A percentile compares a stretch with the other conserved stretches of the same genome.
phyloP scores from a whole-genome alignment of 2,888 invertebrate species.

The Acanthosepion lycidas region DNA sequence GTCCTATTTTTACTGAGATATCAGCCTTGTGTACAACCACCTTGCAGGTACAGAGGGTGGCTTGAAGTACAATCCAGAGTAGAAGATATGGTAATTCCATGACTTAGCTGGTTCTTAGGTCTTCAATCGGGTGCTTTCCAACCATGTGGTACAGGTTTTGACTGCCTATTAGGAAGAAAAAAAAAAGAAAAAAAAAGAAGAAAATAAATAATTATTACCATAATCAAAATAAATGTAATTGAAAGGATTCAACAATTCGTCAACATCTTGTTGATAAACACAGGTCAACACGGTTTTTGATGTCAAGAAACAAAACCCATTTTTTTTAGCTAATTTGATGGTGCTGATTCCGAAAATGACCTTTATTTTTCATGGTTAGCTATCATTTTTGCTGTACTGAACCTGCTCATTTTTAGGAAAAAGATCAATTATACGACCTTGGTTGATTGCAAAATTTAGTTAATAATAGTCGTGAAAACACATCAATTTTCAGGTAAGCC shows the following conservation, averaged over 20 bases:
- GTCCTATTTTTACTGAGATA: conserved; percentile 68
- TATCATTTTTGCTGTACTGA: too few species aligned
- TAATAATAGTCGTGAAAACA: too few species aligned
- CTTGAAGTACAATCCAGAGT: conserved; percentile 37
- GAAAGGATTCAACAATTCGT: neutral
- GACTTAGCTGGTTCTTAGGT: neutral
- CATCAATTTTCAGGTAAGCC: too few species aligned
- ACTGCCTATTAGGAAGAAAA: neutral
- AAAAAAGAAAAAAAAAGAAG: neutral
- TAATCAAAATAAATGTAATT: neutral
- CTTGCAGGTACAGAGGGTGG: conserved; percentile 50
- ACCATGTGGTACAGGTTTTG: conserved; percentile 10
- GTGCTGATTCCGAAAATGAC: too few species aligned
- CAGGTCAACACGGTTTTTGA: too few species aligned
- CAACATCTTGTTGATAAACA: too few species aligned
- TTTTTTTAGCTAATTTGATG: too few species aligned
- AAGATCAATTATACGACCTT: too few species aligned
- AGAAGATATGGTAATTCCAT: conserved; percentile 40
- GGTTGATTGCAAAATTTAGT: too few species aligned
- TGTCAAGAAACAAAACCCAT: too few species aligned
- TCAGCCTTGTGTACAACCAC: conserved; percentile 62
- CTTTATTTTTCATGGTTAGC: too few species aligned
- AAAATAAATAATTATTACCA: neutral
- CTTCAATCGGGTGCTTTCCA: neutral
- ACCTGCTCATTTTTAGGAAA: too few species aligned